phyloP scores from a whole-genome alignment of 2,113 vertebrate species.

The Sialia sialis region DNA sequence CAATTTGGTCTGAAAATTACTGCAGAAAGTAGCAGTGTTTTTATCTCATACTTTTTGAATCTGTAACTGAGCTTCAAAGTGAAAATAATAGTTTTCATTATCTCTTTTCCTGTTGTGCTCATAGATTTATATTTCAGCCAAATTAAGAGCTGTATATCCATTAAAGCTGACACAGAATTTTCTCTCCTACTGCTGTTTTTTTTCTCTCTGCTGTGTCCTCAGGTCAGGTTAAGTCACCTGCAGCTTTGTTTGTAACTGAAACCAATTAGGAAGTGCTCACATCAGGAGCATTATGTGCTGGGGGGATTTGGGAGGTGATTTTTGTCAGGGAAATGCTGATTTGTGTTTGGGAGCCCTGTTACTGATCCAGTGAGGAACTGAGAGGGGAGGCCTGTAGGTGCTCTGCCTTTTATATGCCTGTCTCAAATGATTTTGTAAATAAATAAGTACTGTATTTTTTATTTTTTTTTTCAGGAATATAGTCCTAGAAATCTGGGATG shows the following conservation, averaged over 20 bases:
- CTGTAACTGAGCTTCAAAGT: neutral
- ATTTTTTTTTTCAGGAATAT: neutral
- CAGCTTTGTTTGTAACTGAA: neutral
- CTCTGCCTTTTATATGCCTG: neutral
- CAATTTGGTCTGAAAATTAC: neutral
- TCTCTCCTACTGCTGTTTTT: neutral
- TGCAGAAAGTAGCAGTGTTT: neutral
- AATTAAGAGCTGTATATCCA: neutral
- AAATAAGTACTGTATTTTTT: neutral
- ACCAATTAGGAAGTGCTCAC: neutral
- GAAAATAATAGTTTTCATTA: rapidly evolving
- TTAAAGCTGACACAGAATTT: neutral
- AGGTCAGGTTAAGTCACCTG: neutral
- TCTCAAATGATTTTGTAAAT: neutral
- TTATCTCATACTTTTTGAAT: neutral
- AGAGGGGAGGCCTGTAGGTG: neutral
- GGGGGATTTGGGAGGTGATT: neutral
- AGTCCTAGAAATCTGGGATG: neutral
- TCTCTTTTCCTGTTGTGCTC: rapidly evolving
- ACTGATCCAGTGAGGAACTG: neutral
- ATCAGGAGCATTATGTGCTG: neutral
- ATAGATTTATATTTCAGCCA: neutral
- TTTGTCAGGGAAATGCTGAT: neutral
- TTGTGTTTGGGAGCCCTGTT: neutral
- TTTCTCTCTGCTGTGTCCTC: neutral